A percentile compares a stretch with the other conserved stretches of the same genome.
Evolutionary conservation across 2,888 invertebrate genomes (phyloP).

Genomic region (Ephialtes manifestator): DNA sequence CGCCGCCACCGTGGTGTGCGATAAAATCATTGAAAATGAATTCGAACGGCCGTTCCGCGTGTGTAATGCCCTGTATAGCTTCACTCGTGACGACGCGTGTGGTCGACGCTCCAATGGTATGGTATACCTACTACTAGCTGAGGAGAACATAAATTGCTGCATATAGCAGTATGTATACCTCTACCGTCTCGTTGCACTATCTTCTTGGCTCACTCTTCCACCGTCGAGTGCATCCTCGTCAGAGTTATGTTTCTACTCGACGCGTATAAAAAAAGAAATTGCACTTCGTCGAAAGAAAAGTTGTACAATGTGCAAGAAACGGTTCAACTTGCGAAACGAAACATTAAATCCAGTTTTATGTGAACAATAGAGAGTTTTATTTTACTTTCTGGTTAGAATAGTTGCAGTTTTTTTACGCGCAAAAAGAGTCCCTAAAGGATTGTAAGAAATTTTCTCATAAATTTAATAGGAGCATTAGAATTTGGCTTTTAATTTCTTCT

Average conservation of each 20-base stretch:
- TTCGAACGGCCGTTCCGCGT: conserved; percentile 64
- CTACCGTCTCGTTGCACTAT: conserved; percentile 22
- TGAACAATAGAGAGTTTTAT: neutral
- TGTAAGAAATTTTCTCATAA: neutral
- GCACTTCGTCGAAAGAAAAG: neutral
- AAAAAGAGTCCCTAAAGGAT: neutral
- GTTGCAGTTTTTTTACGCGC: neutral
- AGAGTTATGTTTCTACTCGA: conserved; percentile 26
- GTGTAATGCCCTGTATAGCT: conserved; percentile 55
- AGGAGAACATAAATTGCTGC: conserved; percentile 64
- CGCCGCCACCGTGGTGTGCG: conserved; percentile 54
- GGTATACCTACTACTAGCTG: conserved; percentile 30
- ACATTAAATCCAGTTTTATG: conserved; percentile 9
- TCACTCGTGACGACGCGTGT: conserved; percentile 62
- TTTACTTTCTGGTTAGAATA: neutral
- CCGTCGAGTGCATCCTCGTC: conserved; percentile 18
- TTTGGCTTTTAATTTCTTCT: neutral
- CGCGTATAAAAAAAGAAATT: neutral
- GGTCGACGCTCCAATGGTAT: conserved; percentile 46
- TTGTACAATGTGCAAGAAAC: conserved; percentile 1
- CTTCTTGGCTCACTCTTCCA: conserved; percentile 44
- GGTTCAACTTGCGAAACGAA: conserved; percentile 1
- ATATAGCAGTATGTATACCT: conserved; percentile 20
- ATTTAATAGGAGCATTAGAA: neutral
- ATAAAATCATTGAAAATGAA: conserved; percentile 72